These are phyloP conservation scores for Drosophila sulfurigaster DNA, from an alignment of 1,140 invertebrate species.

Conservation along the genomic window DNA sequence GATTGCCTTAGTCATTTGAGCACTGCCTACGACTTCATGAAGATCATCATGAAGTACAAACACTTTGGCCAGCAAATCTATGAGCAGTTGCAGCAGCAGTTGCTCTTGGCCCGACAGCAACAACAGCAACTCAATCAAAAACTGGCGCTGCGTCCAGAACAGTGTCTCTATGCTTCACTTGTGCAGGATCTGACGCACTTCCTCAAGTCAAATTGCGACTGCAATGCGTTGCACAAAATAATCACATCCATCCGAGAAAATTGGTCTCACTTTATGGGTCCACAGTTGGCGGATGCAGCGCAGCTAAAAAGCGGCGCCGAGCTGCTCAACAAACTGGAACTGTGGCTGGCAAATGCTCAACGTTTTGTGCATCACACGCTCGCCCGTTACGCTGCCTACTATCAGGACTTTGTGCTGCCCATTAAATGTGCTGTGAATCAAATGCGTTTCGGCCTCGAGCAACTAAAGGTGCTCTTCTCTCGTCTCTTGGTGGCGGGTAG, in stretches of 20 bases:
- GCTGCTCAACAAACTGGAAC: slow-evolving; percentile 65
- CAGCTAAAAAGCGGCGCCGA: slow-evolving; percentile 53
- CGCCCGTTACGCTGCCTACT: slow-evolving; percentile 63
- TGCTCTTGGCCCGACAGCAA: slow-evolving; percentile 68
- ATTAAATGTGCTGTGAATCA: slow-evolving; percentile 72
- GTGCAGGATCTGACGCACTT: slow-evolving; percentile 78
- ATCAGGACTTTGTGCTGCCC: slow-evolving; percentile 79
- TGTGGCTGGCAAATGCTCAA: slow-evolving; percentile 79
- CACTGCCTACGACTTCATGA: slow-evolving; percentile 73
- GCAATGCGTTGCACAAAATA: slow-evolving; percentile 49
- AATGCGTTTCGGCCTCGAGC: slow-evolving; percentile 68
- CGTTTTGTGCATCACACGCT: slow-evolving; percentile 75
- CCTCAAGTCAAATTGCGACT: slow-evolving; percentile 72
- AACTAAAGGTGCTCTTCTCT: slow-evolving; percentile 62
- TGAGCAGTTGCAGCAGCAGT: slow-evolving; percentile 70
- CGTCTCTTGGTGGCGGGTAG: slow-evolving; percentile 58
- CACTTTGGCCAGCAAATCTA: slow-evolving; percentile 72
- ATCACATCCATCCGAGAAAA: slow-evolving; percentile 34
- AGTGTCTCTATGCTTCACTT: slow-evolving; percentile 86
- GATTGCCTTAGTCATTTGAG: slow-evolving; percentile 59
- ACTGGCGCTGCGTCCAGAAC: slow-evolving; percentile 87
- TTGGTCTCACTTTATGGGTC: slow-evolving; percentile 52
- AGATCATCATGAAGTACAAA: slow-evolving; percentile 74
- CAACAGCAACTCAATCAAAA: slow-evolving; percentile 84
- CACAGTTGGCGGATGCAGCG: slow-evolving; percentile 25